A percentile compares a stretch with the other conserved stretches of the same genome.
Evolutionary conservation across 1,140 invertebrate genomes (phyloP).

Genomic region (Calephelis virginiensis): DNA sequence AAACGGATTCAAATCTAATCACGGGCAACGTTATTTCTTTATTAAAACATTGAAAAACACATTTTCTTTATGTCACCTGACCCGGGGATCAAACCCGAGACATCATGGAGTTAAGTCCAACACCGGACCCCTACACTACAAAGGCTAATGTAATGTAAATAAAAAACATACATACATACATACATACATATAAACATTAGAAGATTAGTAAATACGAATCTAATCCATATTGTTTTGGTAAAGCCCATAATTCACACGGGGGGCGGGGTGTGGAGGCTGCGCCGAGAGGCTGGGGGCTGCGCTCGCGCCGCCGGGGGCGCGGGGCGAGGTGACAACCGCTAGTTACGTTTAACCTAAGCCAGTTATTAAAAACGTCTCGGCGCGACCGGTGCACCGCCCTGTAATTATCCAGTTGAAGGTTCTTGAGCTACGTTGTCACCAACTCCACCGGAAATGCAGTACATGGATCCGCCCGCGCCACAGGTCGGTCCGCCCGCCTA

Average conservation of each 20-base stretch:
- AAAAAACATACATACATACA: background rate
- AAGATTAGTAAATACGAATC: background rate
- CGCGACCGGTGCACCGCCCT: constrained; percentile 76
- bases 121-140: too few relatives aligned
- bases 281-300: constrained; percentile 36
- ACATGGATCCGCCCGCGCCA: constrained; percentile 71
- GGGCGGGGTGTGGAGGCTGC: constrained; percentile 61
- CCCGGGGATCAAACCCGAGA: too few relatives aligned
- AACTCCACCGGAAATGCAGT: constrained; percentile 70
- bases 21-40: too few relatives aligned
- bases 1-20: too few relatives aligned
- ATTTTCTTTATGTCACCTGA: too few relatives aligned
- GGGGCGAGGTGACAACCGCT: constrained; percentile 75
- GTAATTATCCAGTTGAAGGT: constrained; percentile 76
- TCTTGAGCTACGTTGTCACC: constrained; percentile 69
- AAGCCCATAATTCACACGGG: constrained; percentile 63
- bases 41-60: too few relatives aligned
- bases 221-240: constrained; percentile 28
- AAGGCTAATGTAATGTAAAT: too few relatives aligned
- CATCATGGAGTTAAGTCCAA: too few relatives aligned
- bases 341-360: constrained; percentile 77
- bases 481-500: constrained; percentile 67
- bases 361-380: constrained; percentile 80
- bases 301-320: constrained; percentile 44
- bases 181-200: background rate